Percentiles rank a stretch among this genome's conserved stretches.
These are phyloP conservation scores for Nebria brevicollis DNA, from an alignment of 2,888 invertebrate genomes.

Conservation along the genomic window DNA sequence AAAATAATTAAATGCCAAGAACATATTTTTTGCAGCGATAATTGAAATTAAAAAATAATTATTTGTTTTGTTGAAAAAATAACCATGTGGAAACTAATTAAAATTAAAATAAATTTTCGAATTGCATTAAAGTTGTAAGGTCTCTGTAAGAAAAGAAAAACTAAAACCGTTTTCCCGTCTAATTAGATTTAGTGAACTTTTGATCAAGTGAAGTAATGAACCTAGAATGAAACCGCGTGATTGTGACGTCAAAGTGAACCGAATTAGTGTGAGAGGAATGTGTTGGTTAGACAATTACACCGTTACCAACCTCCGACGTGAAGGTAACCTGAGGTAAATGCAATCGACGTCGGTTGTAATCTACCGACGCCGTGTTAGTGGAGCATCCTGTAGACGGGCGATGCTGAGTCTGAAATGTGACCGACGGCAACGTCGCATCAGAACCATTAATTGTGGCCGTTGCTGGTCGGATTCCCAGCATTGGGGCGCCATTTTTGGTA, in stretches of 20 bases:
- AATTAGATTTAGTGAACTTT: background rate
- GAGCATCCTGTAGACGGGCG: slow-evolving; percentile 79
- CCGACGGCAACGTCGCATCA: slow-evolving; percentile 50
- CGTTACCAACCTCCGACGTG: slow-evolving; percentile 91
- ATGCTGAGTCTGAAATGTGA: slow-evolving; percentile 57
- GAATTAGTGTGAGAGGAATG: slow-evolving; percentile 35
- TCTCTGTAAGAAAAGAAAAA: background rate
- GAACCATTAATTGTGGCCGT: slow-evolving; percentile 52
- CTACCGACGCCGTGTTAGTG: slow-evolving; percentile 68
- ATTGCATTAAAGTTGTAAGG: background rate
- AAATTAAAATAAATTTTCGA: background rate
- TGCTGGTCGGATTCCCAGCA: slow-evolving; percentile 55
- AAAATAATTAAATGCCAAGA: too few relatives aligned
- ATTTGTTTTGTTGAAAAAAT: background rate
- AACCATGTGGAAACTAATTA: background rate
- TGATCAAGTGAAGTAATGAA: background rate
- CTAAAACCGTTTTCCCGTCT: background rate
- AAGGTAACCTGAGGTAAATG: slow-evolving; percentile 86
- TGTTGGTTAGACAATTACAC: slow-evolving; percentile 76
- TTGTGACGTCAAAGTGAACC: background rate
- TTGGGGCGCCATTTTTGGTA: slow-evolving; percentile 60
- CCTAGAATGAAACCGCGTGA: background rate
- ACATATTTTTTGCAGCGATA: too few relatives aligned
- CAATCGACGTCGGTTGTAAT: slow-evolving; percentile 70
- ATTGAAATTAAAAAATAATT: background rate